Base-by-base conservation (phyloP, 2,888 invertebrate genomes). In the Netelia inedita region DNA sequence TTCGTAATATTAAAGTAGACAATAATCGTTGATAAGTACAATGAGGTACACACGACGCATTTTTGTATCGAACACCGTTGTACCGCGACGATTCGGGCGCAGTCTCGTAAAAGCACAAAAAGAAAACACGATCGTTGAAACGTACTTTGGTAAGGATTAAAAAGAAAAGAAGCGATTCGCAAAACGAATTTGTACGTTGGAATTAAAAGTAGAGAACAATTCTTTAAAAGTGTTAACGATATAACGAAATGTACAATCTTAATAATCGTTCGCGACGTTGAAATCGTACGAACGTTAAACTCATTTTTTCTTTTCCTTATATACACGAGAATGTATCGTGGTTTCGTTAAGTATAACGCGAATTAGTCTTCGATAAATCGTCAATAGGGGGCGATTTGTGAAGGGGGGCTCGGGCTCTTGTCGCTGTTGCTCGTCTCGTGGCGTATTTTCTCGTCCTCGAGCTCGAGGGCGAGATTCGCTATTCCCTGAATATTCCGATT, bases 381-480 rank as follows among this genome's bases (percentile, higher is more conserved):
- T 35, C 14, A 46, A 41, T 71, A 65, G n/a, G 19, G 21, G 9
- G 5, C 19, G 46, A 21, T 35, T n/a, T 55, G 41, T 9, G 63
- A 50, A 69, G 6, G 6, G 35, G 6, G 35, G n/a, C 55, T 87
- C 0, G 84, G 57, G 43, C 71, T 86, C 19, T 89, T 91, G n/a
- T 57, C 50, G 66, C 63, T 86, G 73, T 55, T 79, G 9, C 55
- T 55, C 55, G 46, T 61, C 3, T 87, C 87, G 9, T 50, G 16
- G 0, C 85, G 84, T 0, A 87, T 84, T 57, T 92, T 93, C 61
- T 93, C 93, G 72, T 92, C 92, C 53, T 92, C 91, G 57, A 93
- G 81, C 76, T 93, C 92, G 2, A 93, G 87, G 0, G 89, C 93
- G 41, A 92, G 88, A 84, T 94, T 94, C 41, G 91, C 84, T 68